Percentiles rank a stretch among this genome's conserved stretches.
These are phyloP conservation scores for Hydractinia symbiolongicarpus DNA, from an alignment of 30 jellyfish, hydroid and myxozoan species.

Conservation along the genomic window DNA sequence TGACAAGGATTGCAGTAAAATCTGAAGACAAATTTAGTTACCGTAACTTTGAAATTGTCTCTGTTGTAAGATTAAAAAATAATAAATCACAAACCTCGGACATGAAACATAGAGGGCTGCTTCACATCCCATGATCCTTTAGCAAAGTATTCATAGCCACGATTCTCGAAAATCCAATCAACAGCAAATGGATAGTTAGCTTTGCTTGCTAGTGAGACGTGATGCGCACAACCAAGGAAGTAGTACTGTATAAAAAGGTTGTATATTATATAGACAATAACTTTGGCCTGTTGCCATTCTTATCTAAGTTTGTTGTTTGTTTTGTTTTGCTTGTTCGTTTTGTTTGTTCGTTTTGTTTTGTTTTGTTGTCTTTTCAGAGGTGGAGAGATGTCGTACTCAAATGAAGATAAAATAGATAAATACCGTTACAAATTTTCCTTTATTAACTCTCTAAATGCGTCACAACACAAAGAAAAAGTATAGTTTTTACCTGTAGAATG, in stretches of 20 bases:
- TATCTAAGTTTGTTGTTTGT: background rate
- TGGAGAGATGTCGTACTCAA: too few relatives aligned
- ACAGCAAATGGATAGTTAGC: slow-evolving; percentile 26
- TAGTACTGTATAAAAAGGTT: slow-evolving; percentile 16
- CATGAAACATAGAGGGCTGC: background rate
- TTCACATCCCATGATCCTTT: slow-evolving; percentile 27
- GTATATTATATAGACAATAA: background rate
- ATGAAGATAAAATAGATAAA: background rate
- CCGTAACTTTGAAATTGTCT: too few relatives aligned
- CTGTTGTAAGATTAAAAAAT: too few relatives aligned
- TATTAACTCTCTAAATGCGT: too few relatives aligned
- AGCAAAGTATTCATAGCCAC: slow-evolving; percentile 35
- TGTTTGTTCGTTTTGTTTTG: too few relatives aligned
- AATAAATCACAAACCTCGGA: background rate
- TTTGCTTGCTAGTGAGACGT: slow-evolving; percentile 42
- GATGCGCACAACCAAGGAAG: slow-evolving; percentile 42
- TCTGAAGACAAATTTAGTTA: too few relatives aligned
- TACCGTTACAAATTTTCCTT: too few relatives aligned
- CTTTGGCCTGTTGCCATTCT: too few relatives aligned
- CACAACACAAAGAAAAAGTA: too few relatives aligned
- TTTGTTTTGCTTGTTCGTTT: background rate
- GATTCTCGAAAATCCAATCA: slow-evolving; percentile 44
- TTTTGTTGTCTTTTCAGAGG: too few relatives aligned
- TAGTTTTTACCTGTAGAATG: slow-evolving; percentile 20
- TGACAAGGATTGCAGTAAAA: too few relatives aligned